Evolutionary conservation across 2,888 invertebrate genomes (phyloP), one percentile per base, ranked within the genome.

Genomic region (Mythimna lalbum): DNA sequence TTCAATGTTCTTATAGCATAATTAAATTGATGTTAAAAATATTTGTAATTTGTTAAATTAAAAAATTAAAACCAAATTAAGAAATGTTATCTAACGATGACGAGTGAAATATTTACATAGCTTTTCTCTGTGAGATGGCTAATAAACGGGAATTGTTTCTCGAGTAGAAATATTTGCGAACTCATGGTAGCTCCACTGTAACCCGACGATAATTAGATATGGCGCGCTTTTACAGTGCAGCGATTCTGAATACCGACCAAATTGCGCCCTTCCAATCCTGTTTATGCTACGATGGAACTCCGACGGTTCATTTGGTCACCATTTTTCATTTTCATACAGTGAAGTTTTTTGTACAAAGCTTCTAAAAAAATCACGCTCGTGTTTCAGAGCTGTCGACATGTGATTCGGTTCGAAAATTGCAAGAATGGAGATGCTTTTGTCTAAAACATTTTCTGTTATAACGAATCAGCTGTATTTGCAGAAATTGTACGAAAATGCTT

Each of bases 131-230:
- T 57, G 43, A 61, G 55, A 66, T 66, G 64, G 80, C 82, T 88
- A 90, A 90, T 89, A 89, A 87, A 76, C 70, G 70, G 63, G 81
- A 83, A 85, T 86, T 87, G 86, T 87, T 84, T 87, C 80, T 83
- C 76, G 85, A 84, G 82, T 81, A 74, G 80, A 85, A 89, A 88
- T 86, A 88, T 89, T 90, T 87, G 87, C 86, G 87, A 86, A 87
- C 88, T 88, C 85, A 87, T 88, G 84, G 90, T 91, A 91, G 84
- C 87, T 88, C 87, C 86, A 75, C 86, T 88, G 92, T 91, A 91
- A 91, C 91, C 91, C 93, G 90, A 93, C 91, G 91, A 93, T 95
- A 95, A 95, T 95, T 95, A 95, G 95, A 95, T 95, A 94, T 91
- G 94, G 94, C 95, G 94, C 91, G 95, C 95, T 95, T 95, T 95